phyloP scores from a whole-genome alignment of 2,113 vertebrate genomes.

The Brachyhypopomus occidentalis region DNA sequence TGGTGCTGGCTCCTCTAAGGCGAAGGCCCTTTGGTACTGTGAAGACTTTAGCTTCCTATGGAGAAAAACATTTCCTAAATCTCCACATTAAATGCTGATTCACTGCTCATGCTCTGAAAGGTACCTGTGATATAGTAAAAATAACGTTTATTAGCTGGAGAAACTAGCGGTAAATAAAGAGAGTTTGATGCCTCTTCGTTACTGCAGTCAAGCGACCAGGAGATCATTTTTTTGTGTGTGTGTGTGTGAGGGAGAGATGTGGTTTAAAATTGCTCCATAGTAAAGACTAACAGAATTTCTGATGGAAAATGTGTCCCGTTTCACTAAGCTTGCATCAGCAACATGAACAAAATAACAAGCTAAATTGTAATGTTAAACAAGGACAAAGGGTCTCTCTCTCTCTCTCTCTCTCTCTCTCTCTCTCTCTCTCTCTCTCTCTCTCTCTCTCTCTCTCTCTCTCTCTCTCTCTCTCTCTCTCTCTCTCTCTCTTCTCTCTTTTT shows the following conservation, averaged over 20 bases:
- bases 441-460: neutral
- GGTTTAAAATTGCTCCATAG: neutral
- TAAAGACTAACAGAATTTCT: constrained; percentile 11
- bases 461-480: constrained; percentile 7
- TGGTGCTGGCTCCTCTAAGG: too few species aligned
- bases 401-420: constrained; percentile 5
- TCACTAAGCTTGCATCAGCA: constrained; percentile 37
- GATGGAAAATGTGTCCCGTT: constrained; percentile 25
- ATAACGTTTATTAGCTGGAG: too few species aligned
- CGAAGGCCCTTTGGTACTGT: too few species aligned
- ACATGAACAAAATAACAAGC: neutral
- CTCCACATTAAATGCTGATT: neutral
- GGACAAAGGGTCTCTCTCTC: neutral
- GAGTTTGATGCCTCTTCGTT: neutral
- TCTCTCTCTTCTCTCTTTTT: neutral
- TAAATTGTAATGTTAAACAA: constrained; percentile 3
- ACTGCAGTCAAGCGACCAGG: neutral
- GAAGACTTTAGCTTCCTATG: too few species aligned
- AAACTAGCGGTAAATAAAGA: neutral
- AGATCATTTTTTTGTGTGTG: neutral
- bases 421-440: neutral
- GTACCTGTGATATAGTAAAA: neutral
- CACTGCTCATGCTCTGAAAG: neutral
- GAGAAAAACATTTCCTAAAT: neutral
- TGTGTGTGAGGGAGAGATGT: neutral